Percentiles rank a stretch among this genome's conserved stretches.
Evolutionary conservation across 2,888 invertebrate genomes (phyloP).

Genomic region (Acrocyrtus sp.): DNA sequence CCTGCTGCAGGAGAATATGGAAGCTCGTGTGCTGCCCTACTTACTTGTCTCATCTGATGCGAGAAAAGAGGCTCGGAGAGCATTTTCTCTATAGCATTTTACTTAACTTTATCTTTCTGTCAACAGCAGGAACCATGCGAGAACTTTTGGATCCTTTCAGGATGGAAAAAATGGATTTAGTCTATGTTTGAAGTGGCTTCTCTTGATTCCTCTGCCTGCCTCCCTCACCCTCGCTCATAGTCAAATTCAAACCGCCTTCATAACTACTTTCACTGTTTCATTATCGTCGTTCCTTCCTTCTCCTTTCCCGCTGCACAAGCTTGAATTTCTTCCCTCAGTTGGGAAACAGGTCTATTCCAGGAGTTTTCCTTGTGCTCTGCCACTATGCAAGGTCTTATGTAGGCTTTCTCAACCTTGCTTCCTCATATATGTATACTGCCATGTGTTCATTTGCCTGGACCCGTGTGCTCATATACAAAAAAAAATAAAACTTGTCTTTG

Average conservation of each 20-base stretch:
- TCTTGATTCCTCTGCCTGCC: background rate
- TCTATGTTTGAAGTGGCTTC: background rate
- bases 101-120: conserved; percentile 34
- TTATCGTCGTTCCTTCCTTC: background rate
- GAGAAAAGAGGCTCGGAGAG: conserved; percentile 5
- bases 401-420: background rate
- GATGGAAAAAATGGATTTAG: too few relatives aligned
- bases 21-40: conserved; percentile 23
- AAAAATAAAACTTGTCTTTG: background rate
- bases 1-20: background rate
- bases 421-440: background rate
- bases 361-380: background rate
- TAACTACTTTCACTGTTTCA: conserved; percentile 5
- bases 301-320: conserved; percentile 1
- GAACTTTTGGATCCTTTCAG: background rate
- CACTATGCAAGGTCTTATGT: background rate
- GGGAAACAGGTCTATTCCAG: background rate
- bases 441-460: background rate
- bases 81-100: conserved; percentile 35
- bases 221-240: background rate
- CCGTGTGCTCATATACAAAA: background rate
- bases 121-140: conserved; percentile 17
- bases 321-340: background rate
- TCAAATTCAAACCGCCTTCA: background rate
- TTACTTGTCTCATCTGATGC: too few relatives aligned